A percentile compares a stretch with the other conserved stretches of the same genome.
phyloP scores from a whole-genome alignment of 2,888 invertebrate species.

The Sarcophaga variegata region DNA sequence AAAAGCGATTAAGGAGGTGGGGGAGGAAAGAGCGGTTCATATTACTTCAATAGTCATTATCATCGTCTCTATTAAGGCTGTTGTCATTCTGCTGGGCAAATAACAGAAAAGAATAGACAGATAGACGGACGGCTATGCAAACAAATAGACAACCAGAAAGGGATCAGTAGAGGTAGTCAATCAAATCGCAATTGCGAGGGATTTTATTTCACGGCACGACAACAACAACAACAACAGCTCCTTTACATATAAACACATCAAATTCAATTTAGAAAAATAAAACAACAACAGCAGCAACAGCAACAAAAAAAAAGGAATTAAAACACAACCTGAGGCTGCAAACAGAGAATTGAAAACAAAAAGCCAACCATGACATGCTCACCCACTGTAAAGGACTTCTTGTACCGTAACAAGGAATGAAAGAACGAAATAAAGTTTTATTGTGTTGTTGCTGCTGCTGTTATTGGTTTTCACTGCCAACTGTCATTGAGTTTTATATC shows the following conservation, averaged over 20 bases:
- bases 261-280: constrained; percentile 51
- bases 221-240: constrained; percentile 22
- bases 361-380: not conserved
- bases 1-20: not conserved
- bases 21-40: constrained; percentile 21
- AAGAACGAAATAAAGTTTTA: constrained; percentile 27
- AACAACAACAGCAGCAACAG: constrained; percentile 2
- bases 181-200: constrained; percentile 79
- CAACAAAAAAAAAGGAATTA: constrained; percentile 8
- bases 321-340: constrained; percentile 52
- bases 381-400: not conserved
- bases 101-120: constrained; percentile 38
- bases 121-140: constrained; percentile 23
- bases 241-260: constrained; percentile 40
- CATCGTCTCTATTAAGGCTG: constrained; percentile 62
- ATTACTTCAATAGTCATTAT: constrained; percentile 52
- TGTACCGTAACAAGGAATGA: not conserved
- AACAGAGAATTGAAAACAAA: constrained; percentile 32
- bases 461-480: constrained; percentile 63
- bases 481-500: constrained; percentile 58
- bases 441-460: constrained; percentile 43
- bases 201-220: constrained; percentile 71
- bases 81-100: constrained; percentile 61
- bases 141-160: constrained; percentile 61
- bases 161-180: constrained; percentile 79